Conservation (phyloP, 2,797 vertebrate genomes). For the Potorous gilbertii region DNA sequence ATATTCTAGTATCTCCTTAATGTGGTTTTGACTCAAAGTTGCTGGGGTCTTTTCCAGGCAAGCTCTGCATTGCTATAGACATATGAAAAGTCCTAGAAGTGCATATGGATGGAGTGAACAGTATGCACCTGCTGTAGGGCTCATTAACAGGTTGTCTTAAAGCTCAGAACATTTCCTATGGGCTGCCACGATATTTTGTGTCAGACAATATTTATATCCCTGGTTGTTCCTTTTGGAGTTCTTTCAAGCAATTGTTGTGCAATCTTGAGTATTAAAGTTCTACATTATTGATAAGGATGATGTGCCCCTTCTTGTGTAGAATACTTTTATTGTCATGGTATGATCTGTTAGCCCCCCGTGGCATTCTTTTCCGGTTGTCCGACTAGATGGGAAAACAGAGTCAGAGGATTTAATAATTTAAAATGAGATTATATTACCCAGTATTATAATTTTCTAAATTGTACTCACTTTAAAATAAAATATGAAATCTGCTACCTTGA, state of each 20-base stretch:
- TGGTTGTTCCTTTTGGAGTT: background rate
- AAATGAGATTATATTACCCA: constrained; percentile 58
- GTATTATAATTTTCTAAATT: constrained; percentile 68
- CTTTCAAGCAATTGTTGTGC: background rate
- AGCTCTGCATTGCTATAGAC: background rate
- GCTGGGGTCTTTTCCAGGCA: background rate
- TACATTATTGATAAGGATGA: background rate
- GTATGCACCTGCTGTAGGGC: background rate
- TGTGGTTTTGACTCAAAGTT: background rate
- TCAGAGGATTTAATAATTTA: constrained; percentile 58
- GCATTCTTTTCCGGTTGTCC: background rate
- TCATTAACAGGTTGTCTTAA: background rate
- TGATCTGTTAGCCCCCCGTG: background rate
- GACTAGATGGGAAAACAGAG: constrained; percentile 20
- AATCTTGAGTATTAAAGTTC: background rate
- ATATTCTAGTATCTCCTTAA: background rate
- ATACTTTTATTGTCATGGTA: background rate
- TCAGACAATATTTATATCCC: too few relatives aligned
- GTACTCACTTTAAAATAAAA: constrained; percentile 67
- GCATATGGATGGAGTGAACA: background rate
- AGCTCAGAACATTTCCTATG: background rate
- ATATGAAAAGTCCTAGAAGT: background rate
- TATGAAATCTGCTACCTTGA: constrained; percentile 58
- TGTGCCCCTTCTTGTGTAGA: background rate
- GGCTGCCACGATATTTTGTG: too few relatives aligned